phyloP scores from a whole-genome alignment of 2,113 vertebrate genomes.

The Cyprinus carpio region DNA sequence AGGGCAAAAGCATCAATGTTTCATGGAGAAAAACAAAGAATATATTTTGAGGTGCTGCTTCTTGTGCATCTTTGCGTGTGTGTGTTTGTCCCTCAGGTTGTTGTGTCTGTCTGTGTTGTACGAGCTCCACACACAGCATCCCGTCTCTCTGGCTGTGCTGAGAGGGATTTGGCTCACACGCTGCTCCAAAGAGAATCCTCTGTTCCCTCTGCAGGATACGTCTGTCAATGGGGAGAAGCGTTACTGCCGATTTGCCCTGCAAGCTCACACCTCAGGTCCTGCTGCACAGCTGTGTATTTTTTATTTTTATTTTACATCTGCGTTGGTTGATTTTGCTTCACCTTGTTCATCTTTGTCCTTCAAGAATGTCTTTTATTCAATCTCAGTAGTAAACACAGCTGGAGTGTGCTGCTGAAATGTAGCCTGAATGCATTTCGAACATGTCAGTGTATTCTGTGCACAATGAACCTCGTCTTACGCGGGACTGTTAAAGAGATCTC shows the following conservation, averaged over 20 bases:
- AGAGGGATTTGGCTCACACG: constrained; percentile 40
- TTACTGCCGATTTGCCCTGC: constrained; percentile 16
- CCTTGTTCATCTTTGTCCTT: constrained; percentile 26
- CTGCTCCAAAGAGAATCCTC: constrained; percentile 26
- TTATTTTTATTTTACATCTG: neutral
- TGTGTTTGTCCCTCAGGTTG: constrained; percentile 39
- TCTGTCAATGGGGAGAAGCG: constrained; percentile 37
- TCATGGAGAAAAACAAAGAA: neutral
- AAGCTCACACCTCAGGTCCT: constrained; percentile 9
- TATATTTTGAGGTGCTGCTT: neutral
- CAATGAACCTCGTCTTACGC: neutral
- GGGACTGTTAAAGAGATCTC: neutral
- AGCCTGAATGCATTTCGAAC: constrained; percentile 11
- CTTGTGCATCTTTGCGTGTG: neutral
- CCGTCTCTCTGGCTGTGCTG: constrained; percentile 3
- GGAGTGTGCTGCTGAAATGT: neutral
- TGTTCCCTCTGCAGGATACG: constrained; percentile 36
- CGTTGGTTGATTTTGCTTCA: constrained; percentile 16
- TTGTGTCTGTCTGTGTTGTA: constrained; percentile 27
- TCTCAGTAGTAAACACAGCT: neutral
- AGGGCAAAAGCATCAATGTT: neutral
- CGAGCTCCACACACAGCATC: constrained; percentile 13
- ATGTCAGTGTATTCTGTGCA: constrained; percentile 4
- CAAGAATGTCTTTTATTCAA: neutral
- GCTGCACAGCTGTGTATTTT: neutral